These are phyloP conservation scores for Synergus gifuensis DNA, from an alignment of 2,888 invertebrate species.

Conservation along the genomic window DNA sequence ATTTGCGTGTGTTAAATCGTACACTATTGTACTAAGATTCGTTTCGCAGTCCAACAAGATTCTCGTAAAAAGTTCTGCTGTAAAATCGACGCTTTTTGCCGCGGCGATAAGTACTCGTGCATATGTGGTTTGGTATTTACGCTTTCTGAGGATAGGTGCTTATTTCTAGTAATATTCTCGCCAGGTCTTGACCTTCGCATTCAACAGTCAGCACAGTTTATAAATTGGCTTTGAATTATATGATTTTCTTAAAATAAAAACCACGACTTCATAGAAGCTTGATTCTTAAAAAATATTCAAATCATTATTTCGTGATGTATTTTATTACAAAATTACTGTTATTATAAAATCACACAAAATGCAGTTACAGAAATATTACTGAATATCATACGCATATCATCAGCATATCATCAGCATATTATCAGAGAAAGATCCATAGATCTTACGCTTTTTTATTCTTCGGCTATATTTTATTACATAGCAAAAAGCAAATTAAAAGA, in stretches of 20 bases:
- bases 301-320: not conserved
- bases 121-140: not conserved
- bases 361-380: not conserved
- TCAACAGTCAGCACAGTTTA: not conserved
- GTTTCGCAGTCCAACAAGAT: too few relatives aligned
- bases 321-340: conserved; percentile 2
- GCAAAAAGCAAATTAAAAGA: not conserved
- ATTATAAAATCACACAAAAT: not conserved
- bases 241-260: not conserved
- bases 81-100: not conserved
- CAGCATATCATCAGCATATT: too few relatives aligned
- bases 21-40: not conserved
- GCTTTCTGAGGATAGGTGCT: not conserved
- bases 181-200: conserved; percentile 5
- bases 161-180: not conserved
- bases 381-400: too few relatives aligned
- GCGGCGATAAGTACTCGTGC: not conserved
- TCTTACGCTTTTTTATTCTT: too few relatives aligned
- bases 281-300: not conserved
- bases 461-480: too few relatives aligned
- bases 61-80: not conserved
- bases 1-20: conserved; percentile 6
- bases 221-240: conserved; percentile 17
- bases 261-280: not conserved
- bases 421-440: too few relatives aligned